Evolutionary conservation across 2,797 vertebrate species (phyloP), one percentile per base, ranked within the genome.

Genomic region (Micromesistius poutassou): DNA sequence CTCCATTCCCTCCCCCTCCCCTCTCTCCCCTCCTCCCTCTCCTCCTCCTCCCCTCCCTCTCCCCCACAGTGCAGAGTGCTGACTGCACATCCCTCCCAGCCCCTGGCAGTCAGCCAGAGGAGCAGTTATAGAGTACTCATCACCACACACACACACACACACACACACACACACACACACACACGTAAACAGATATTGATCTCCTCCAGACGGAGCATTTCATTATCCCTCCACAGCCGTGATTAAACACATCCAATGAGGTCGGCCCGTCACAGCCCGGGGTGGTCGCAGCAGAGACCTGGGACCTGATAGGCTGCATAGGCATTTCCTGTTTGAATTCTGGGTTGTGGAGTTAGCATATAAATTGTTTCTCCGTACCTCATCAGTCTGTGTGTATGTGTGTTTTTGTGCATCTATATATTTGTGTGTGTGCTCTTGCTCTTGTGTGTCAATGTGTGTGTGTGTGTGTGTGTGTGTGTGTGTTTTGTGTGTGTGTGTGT

Each of bases 151-250:
- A n/a, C n/a, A n/a, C n/a, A n/a, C n/a, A n/a, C n/a, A n/a, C n/a
- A n/a, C 30, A 62, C 87, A 85, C 73, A 90, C 86, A 88, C 82
- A 76, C 46, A 82, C 55, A 25, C 55, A 62, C 55, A 87, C 79
- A 87, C 86, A 81, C 85, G 90, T 91, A 89, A 93, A 90, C 89
- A 87, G 81, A 76, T 91, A 93, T 93, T 90, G 92, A 94, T 91
- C 71, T 16, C 73, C 72, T 73, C 68, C 73, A 86, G 86, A 83
- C 82, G 81, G 85, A 85, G 84, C 86, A 78, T 91, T 92, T 85
- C 86, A 91, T 93, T 93, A 92, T 79, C 79, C 87, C 42, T 80
- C 30, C 38, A 10, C 70, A 72, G 62, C 50, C 66, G 9, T 89
- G 85, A 89, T 92, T 89, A 87, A 88, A 86, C 82, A 78, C 38